Base-by-base conservation (phyloP, 2,888 invertebrate genomes). In the Tanypteryx hageni region DNA sequence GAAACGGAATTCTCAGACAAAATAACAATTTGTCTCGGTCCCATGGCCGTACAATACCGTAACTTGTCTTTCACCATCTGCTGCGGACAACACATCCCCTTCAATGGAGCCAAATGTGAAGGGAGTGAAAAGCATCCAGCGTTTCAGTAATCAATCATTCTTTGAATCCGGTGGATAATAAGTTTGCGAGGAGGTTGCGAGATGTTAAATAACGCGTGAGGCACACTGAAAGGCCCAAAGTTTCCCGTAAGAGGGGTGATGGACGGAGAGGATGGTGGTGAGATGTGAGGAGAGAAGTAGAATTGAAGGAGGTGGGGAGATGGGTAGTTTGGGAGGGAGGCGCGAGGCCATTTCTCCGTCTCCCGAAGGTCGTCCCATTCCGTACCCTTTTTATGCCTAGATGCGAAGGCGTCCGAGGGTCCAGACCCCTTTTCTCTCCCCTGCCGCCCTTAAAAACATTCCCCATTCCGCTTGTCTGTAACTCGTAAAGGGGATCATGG, bases 81-180 rank as follows among this genome's bases (percentile, higher is more conserved):
- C 68, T 68, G n/a, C 16, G 68, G 22, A 10, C 76, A 76, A 76
- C 10, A 11, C 27, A 18, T 76, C 76, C 76, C 76, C 68, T 68
- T 68, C 68, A 68, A 68, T 68, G 68, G 18, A 68, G 68, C 68
- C n/a, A 9, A 22, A 9, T 4, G 16, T 76, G 11, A 27, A 18
- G 76, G 27, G 44, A 44, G 14, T 22, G 11, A 27, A 27, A 27
- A 76, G 11, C 14, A 68, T 22, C 11, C 76, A 76, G 27, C 22
- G 27, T 27, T 76, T 27, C 76, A 76, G 22, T 76, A 76, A 76
- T 76, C 76, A 76, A 76, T 76, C 76, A 76, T 76, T 76, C 76
- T 76, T 76, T 76, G 76, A 76, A 76, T 76, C 22, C 11, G 22
- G 8, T 27, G 76, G 76, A 76, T 76, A 27, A 76, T 76, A 27